phyloP scores from a whole-genome alignment of 2,888 invertebrate species.

The Lamellibrachia satsuma region DNA sequence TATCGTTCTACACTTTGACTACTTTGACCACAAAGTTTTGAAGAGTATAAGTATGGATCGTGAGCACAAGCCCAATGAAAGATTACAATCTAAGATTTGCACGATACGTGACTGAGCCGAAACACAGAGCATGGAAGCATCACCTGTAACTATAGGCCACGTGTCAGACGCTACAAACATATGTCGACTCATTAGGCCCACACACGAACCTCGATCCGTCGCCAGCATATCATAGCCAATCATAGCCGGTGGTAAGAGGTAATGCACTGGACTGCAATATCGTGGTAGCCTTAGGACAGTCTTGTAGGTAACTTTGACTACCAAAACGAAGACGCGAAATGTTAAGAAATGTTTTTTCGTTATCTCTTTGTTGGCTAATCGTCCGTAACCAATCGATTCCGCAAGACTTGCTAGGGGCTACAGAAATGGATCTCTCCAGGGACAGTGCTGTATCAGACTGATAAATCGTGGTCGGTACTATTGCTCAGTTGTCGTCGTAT shows the following conservation, averaged over 20 bases:
- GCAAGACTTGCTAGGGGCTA: background rate
- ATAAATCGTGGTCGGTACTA: background rate
- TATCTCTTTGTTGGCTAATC: background rate
- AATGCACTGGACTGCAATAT: too few species aligned
- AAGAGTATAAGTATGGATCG: background rate
- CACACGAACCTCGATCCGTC: background rate
- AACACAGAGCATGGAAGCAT: background rate
- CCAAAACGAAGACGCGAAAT: background rate
- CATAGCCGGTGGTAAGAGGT: background rate
- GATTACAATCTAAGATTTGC: background rate
- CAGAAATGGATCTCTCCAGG: background rate
- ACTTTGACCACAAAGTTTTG: background rate
- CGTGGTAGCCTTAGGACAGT: background rate
- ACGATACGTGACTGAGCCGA: background rate
- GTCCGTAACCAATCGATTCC: background rate
- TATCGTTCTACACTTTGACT: background rate
- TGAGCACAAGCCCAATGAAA: background rate
- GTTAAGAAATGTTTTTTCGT: background rate
- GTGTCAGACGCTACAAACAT: background rate
- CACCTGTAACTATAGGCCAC: background rate
- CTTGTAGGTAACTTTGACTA: background rate
- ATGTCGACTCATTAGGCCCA: background rate
- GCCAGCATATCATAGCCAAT: background rate
- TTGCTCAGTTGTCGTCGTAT: too few species aligned
- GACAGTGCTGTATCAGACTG: background rate